Percentiles rank a stretch among this genome's conserved stretches.
These are phyloP conservation scores for Chrysomallon squamiferum DNA, from an alignment of 1,140 invertebrate genomes.

Conservation along the genomic window DNA sequence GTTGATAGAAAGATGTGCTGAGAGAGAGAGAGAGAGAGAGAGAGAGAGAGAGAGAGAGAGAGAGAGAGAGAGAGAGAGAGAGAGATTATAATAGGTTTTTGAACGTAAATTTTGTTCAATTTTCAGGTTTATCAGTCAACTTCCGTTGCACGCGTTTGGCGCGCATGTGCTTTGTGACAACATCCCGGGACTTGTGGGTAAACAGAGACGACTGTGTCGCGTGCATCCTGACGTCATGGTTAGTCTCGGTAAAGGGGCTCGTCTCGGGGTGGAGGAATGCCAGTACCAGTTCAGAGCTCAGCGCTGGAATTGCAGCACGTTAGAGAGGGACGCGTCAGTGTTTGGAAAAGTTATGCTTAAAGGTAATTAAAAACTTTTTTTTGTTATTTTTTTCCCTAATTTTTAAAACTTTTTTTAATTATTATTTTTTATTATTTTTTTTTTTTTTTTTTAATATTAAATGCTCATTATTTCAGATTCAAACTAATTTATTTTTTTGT, in stretches of 20 bases:
- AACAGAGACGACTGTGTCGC: slow-evolving; percentile 64
- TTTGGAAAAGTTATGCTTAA: slow-evolving; percentile 60
- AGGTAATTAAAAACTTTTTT: too few relatives aligned
- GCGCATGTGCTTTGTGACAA: slow-evolving; percentile 56
- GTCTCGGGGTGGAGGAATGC: slow-evolving; percentile 68
- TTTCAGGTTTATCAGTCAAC: slow-evolving; percentile 59
- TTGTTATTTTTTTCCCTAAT: neutral
- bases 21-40: too few relatives aligned
- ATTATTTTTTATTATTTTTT: neutral
- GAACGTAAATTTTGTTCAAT: too few relatives aligned
- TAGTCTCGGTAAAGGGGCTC: slow-evolving; percentile 66
- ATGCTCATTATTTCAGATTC: neutral
- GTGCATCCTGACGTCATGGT: slow-evolving; percentile 67
- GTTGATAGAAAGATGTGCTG: too few relatives aligned
- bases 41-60: too few relatives aligned
- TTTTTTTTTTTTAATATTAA: neutral
- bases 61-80: too few relatives aligned
- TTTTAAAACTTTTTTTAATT: too few relatives aligned
- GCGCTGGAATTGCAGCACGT: slow-evolving; percentile 69
- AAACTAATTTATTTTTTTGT: too few relatives aligned
- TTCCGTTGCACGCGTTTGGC: slow-evolving; percentile 53
- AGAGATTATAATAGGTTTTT: too few relatives aligned
- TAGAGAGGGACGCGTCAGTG: slow-evolving; percentile 53
- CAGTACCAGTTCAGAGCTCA: slow-evolving; percentile 69
- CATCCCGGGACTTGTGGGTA: slow-evolving; percentile 57